Conservation (phyloP, 64 coral and sea anemone genomes). For the Montipora sp. region DNA sequence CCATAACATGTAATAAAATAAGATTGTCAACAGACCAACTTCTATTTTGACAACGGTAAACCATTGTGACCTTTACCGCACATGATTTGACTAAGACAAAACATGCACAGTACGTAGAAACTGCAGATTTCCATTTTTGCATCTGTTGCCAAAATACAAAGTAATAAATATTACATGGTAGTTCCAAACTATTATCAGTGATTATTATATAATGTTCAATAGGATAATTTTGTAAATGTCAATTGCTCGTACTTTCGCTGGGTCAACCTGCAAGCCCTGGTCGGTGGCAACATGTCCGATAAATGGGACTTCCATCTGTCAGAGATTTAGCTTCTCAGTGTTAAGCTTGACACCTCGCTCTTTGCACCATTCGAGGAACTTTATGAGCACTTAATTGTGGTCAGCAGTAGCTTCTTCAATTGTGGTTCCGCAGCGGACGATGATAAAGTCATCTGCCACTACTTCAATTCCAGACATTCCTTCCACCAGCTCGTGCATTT, state of each 20-base stretch:
- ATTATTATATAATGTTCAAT: no score
- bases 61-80: no score
- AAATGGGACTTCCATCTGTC: not conserved
- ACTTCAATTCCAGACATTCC: conserved; percentile 41
- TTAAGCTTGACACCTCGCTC: not conserved
- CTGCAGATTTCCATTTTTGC: no score
- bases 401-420: conserved; percentile 28
- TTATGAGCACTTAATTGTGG: not conserved
- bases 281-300: not conserved
- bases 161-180: no score
- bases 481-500: conserved; percentile 51
- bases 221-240: no score
- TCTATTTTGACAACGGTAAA: no score
- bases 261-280: not conserved
- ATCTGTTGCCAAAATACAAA: no score
- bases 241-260: not conserved
- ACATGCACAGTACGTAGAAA: no score
- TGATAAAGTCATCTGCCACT: conserved; percentile 49
- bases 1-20: no score
- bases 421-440: not conserved
- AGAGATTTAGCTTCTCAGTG: not conserved
- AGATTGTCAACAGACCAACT: no score
- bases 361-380: not conserved
- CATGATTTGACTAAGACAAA: no score
- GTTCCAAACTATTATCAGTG: no score